These are phyloP conservation scores for Helleia helle DNA, from an alignment of 2,888 invertebrate species.

Conservation along the genomic window DNA sequence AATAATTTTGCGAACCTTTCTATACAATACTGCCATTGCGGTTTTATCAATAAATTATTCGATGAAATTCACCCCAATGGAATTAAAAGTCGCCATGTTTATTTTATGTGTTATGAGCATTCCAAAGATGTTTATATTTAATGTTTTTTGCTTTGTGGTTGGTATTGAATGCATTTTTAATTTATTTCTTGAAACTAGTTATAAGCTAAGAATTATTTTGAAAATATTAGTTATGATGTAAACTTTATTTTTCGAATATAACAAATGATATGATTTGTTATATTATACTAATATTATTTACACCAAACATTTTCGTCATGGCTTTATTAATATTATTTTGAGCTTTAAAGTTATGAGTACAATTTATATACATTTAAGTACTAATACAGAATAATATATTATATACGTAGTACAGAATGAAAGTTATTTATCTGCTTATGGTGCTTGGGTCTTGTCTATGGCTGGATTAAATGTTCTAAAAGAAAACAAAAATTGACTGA, in stretches of 20 bases:
- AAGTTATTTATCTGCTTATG: conserved; percentile 57
- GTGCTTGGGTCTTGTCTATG: conserved; percentile 57
- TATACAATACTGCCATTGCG: too few species aligned
- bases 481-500: not conserved
- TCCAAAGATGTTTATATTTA: conserved; percentile 52
- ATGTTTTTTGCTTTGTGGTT: too few species aligned
- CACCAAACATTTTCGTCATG: conserved; percentile 25
- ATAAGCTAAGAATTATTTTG: too few species aligned
- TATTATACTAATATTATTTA: conserved; percentile 13
- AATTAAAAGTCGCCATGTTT: not conserved
- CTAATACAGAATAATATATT: conserved; percentile 41
- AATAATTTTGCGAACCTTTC: too few species aligned
- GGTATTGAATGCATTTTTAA: too few species aligned
- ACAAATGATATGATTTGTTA: conserved; percentile 12
- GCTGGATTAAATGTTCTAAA: conserved; percentile 33
- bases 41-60: too few species aligned
- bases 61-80: too few species aligned
- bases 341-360: conserved; percentile 68
- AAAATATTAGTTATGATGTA: too few species aligned
- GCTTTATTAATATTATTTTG: conserved; percentile 42
- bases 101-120: conserved; percentile 34
- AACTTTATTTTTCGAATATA: conserved; percentile 1
- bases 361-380: conserved; percentile 41
- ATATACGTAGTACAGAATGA: conserved; percentile 45
- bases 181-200: too few species aligned